These are phyloP conservation scores for Scomberomorus guttatus DNA, from an alignment of 2,797 vertebrate genomes.

Conservation along the genomic window DNA sequence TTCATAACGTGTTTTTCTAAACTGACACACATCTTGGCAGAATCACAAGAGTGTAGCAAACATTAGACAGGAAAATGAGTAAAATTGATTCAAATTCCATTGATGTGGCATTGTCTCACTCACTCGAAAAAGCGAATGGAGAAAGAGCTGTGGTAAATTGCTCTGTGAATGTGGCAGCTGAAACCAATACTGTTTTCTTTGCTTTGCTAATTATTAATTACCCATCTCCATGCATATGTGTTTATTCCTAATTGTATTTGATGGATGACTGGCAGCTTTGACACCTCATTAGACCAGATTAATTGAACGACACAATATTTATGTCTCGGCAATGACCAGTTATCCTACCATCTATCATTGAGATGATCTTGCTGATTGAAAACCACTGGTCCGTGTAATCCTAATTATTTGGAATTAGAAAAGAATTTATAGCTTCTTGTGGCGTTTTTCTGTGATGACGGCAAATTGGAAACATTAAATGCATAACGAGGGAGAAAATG, in stretches of 20 bases:
- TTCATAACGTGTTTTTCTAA: constrained; percentile 30
- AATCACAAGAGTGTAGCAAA: constrained; percentile 50
- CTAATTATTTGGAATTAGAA: constrained; percentile 99
- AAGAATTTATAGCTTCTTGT: constrained; percentile 92
- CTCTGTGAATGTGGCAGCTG: constrained; percentile 76
- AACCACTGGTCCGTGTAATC: constrained; percentile 98
- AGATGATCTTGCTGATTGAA: constrained; percentile 99
- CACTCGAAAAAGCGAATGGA: constrained; percentile 62
- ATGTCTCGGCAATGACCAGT: constrained; percentile 95
- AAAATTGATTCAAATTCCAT: constrained; percentile 73
- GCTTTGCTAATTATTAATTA: constrained; percentile 89
- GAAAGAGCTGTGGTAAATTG: constrained; percentile 76
- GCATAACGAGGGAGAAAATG: constrained; percentile 85
- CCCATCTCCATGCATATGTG: constrained; percentile 87
- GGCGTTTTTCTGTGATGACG: constrained; percentile 83
- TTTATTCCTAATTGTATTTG: constrained; percentile 98
- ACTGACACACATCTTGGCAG: constrained; percentile 40
- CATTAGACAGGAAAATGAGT: constrained; percentile 29
- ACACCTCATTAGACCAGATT: constrained; percentile 96
- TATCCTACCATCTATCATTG: constrained; percentile 96
- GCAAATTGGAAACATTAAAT: constrained; percentile 87
- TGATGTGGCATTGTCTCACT: constrained; percentile 74
- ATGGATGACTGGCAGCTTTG: constrained; percentile 98
- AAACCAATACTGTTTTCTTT: constrained; percentile 86
- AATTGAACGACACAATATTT: constrained; percentile 99